These are phyloP conservation scores for Cryptotis parvus DNA, from an alignment of 2,113 vertebrate species.

Conservation along the genomic window DNA sequence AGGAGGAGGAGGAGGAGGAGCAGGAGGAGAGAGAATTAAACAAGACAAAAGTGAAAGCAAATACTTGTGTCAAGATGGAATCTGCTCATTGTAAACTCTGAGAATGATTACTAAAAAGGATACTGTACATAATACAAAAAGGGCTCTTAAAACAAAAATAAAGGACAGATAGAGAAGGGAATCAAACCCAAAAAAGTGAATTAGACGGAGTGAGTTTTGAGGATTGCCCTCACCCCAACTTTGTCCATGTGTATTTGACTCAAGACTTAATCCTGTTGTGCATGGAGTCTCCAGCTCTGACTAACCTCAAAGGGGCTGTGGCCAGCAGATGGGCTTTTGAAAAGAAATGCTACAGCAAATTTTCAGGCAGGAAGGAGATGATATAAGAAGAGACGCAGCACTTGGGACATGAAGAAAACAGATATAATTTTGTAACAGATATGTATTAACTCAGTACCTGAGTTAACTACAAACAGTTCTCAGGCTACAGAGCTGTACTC, in stretches of 20 bases:
- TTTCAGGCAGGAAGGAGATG: neutral
- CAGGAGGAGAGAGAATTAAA: slow-evolving; percentile 2
- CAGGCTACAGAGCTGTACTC: too few species aligned
- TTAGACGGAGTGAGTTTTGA: neutral
- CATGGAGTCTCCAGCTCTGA: neutral
- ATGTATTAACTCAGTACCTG: neutral
- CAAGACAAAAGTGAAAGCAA: neutral
- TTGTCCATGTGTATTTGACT: neutral
- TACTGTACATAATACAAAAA: neutral
- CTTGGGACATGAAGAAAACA: neutral
- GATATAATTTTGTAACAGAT: too few species aligned
- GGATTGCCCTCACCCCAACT: rapidly evolving
- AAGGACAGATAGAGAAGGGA: neutral
- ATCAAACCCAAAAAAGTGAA: neutral
- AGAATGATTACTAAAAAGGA: neutral
- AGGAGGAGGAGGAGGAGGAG: too few species aligned
- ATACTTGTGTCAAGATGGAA: neutral
- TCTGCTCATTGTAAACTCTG: neutral
- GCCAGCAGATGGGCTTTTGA: neutral
- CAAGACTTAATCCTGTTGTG: neutral
- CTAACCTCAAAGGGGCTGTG: neutral
- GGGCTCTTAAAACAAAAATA: neutral
- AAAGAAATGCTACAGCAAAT: neutral
- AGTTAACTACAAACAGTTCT: neutral
- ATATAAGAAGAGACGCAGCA: neutral